Conservation (phyloP, 35 echinoderm and acorn worm genomes). For the Stichopus chloronotus region DNA sequence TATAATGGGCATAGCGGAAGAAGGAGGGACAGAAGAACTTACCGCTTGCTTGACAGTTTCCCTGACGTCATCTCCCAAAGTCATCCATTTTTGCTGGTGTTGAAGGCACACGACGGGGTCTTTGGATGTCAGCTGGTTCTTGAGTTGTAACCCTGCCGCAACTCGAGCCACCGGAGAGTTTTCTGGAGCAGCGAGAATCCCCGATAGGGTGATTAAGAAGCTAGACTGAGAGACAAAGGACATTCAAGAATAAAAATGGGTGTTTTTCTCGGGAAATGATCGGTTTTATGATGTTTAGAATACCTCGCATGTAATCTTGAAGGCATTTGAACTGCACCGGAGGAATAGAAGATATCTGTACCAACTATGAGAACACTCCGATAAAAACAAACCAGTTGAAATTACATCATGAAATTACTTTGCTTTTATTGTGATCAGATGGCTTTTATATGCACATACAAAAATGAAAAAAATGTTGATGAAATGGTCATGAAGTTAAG, state of each 20-base stretch:
- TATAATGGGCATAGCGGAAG: not conserved
- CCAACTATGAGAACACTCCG: not conserved
- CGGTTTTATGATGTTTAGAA: not conserved
- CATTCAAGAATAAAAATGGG: not conserved
- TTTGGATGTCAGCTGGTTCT: constrained; percentile 91
- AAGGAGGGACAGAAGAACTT: constrained; percentile 5
- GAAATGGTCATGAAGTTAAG: no score
- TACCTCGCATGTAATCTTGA: not conserved
- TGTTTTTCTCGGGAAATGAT: no score
- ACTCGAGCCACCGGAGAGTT: constrained; percentile 77
- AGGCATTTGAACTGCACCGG: no score
- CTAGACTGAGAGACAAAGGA: constrained; percentile 57
- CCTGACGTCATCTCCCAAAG: constrained; percentile 43
- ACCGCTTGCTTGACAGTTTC: constrained; percentile 66
- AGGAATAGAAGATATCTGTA: no score
- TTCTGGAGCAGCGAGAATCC: constrained; percentile 52
- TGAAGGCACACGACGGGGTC: constrained; percentile 59
- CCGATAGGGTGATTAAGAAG: constrained; percentile 68
- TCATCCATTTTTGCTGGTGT: constrained; percentile 84
- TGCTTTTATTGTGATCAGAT: no score
- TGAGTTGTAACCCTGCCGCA: constrained; percentile 89
- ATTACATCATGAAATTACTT: not conserved
- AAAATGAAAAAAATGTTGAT: no score
- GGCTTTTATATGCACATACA: no score
- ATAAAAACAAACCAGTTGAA: not conserved